Base-by-base conservation (phyloP, 2,113 vertebrate genomes). In the Boulengeromyrus knoepffleri region DNA sequence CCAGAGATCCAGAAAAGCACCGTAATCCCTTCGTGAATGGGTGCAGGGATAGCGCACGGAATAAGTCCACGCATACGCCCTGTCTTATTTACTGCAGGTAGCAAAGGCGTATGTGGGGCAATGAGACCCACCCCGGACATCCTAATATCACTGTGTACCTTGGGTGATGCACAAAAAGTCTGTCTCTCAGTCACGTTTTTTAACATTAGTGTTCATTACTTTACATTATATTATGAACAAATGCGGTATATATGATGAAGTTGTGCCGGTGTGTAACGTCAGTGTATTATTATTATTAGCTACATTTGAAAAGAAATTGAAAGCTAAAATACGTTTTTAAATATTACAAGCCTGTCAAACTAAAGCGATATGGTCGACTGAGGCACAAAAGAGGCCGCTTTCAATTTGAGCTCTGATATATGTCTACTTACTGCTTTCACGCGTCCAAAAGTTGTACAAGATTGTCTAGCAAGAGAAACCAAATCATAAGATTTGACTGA, bases 21-120 rank as follows among this genome's bases (percentile, higher is more conserved):
- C 91, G 92, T 96, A 95, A 95, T 95, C 94, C 94, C 90, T 91
- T 92, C 87, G 90, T 94, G 93, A 95, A 94, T 94, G 93, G 93
- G 90, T 92, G 92, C 93, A 92, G 93, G 93, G 94, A 95, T 93
- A 94, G 94, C 93, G 92, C 93, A 89, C 90, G 93, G 85, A 58
- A 50, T 58, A 89, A 84, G 5, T 42, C 52, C 52, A 56, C 88
- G n/a, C 80, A 85, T 62, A 85, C 50, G 49, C 77, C 36, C 52
- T 62, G 36, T 36, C 7, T 89, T 24, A 31, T 52, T 89, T 53
- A 83, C 70, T 53, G 47, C 70, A 83, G 42, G 27, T 89, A 89
- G 24, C 52, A 56, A 50, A 85, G 50, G 89, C 52, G 27, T 45
- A 39, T 70, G 46, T 52, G 77, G n/a, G 84, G 47, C 77, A 85